Percentiles rank a stretch among this genome's conserved stretches.
phyloP scores from a whole-genome alignment of 2,797 vertebrate species.

The Enteromius trimaculatus region DNA sequence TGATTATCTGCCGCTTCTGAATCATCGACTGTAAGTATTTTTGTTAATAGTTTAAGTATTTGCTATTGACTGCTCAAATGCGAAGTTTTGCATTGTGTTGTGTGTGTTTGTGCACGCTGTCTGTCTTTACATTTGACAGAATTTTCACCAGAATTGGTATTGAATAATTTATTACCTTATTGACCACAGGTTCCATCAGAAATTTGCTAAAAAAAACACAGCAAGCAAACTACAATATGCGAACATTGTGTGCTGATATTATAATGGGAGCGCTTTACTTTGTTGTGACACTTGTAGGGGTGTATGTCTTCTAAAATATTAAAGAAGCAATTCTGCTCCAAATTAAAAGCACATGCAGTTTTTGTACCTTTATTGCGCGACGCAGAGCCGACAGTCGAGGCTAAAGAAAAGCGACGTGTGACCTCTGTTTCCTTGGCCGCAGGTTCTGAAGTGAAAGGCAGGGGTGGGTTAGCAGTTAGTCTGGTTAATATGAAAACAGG shows the following conservation, averaged over 20 bases:
- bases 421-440: conserved; percentile 86
- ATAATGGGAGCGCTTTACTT: background rate
- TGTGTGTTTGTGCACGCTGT: too few relatives aligned
- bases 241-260: background rate
- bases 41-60: too few relatives aligned
- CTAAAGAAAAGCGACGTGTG: conserved; percentile 89
- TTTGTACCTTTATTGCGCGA: conserved; percentile 87
- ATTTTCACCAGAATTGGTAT: background rate
- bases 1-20: too few relatives aligned
- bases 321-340: background rate
- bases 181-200: background rate
- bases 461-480: conserved; percentile 70
- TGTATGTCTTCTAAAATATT: background rate
- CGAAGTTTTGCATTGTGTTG: too few relatives aligned
- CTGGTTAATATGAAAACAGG: background rate
- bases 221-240: background rate
- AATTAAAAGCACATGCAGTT: conserved; percentile 23
- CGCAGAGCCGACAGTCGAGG: conserved; percentile 85
- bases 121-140: too few relatives aligned
- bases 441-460: conserved; percentile 79
- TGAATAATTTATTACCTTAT: background rate
- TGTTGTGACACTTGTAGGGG: background rate
- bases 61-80: too few relatives aligned
- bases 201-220: background rate
- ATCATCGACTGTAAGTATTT: too few relatives aligned